These are phyloP conservation scores for Acrocephalus scirpaceus DNA, from an alignment of 2,797 vertebrate species.

Conservation along the genomic window DNA sequence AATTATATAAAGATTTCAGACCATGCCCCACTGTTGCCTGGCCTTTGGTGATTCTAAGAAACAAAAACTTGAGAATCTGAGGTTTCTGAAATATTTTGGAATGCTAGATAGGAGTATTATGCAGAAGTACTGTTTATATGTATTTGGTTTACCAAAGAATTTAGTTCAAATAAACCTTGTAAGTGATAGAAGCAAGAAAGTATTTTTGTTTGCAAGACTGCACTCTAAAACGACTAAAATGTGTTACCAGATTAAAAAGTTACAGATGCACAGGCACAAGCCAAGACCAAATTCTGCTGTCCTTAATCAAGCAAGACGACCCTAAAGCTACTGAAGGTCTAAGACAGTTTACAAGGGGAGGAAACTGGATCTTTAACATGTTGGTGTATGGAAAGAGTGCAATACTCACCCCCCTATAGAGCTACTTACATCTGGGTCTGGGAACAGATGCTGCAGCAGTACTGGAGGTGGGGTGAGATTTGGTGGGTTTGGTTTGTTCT, in stretches of 20 bases:
- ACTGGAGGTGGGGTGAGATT: neutral
- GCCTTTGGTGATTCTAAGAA: neutral
- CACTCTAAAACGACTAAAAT: neutral
- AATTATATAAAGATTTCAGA: neutral
- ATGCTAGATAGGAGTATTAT: neutral
- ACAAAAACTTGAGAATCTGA: neutral
- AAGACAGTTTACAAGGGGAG: neutral
- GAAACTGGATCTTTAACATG: neutral
- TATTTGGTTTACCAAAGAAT: neutral
- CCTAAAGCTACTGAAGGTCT: neutral
- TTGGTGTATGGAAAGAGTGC: neutral
- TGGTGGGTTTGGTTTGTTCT: neutral
- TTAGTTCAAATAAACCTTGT: conserved; percentile 1
- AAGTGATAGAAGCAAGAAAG: neutral
- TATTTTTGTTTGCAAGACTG: neutral
- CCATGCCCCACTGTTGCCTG: neutral
- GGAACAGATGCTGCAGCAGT: neutral
- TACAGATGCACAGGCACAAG: neutral
- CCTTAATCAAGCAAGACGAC: neutral
- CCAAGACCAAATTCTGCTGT: neutral
- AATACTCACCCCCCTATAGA: neutral
- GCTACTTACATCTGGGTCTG: neutral
- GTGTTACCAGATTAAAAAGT: neutral
- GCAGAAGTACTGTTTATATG: conserved; percentile 5
- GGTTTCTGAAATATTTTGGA: neutral